A percentile compares a stretch with the other conserved stretches of the same genome.
Conservation (phyloP, 2,113 vertebrate species). For the Cyanistes caeruleus region DNA sequence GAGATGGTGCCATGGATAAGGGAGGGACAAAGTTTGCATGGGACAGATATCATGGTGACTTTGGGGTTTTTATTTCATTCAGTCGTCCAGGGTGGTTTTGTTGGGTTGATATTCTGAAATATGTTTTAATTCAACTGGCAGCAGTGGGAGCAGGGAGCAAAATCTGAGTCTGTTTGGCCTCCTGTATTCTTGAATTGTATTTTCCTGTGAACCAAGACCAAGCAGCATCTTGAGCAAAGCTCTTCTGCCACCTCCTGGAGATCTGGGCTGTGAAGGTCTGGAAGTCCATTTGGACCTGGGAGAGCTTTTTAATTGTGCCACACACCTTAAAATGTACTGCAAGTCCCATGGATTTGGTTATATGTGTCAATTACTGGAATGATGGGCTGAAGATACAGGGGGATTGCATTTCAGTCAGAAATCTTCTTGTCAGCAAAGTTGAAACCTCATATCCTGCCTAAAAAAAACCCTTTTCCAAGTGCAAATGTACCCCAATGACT, state of each 20-base stretch:
- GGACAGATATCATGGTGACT: not conserved
- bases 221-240: slow-evolving; percentile 6
- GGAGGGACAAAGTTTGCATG: not conserved
- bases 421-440: not conserved
- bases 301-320: not conserved
- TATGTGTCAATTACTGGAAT: not conserved
- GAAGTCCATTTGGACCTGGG: not conserved
- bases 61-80: not conserved
- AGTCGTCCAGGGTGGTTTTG: not conserved
- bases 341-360: not conserved
- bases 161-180: not conserved
- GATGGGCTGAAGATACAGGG: not conserved
- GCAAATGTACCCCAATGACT: not conserved
- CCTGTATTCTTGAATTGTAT: not conserved
- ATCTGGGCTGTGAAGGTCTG: not conserved
- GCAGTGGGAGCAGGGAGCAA: not conserved
- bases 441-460: not conserved
- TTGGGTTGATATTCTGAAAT: not conserved
- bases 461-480: not conserved
- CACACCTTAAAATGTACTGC: not conserved
- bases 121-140: not conserved
- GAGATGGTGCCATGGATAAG: not conserved
- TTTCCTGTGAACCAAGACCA: not conserved
- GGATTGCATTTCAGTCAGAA: not conserved
- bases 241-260: slow-evolving; percentile 61